Evolutionary conservation across 2,113 vertebrate species (phyloP).

Genomic region (Isichthys henryi): DNA sequence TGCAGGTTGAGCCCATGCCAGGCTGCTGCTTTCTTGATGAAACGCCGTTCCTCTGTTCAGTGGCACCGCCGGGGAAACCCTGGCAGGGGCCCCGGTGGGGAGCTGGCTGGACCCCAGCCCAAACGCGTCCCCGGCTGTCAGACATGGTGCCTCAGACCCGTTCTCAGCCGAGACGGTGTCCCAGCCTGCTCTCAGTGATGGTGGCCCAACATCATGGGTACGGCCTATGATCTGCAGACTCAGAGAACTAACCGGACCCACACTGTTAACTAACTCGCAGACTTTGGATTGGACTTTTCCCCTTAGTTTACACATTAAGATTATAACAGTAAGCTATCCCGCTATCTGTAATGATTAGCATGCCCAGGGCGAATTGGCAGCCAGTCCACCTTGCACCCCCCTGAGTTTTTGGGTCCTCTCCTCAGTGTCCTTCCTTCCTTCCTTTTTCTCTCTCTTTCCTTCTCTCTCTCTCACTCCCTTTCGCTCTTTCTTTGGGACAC

Average conservation of each 20-base stretch:
- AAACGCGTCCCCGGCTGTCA: not conserved
- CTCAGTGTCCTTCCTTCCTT: not conserved
- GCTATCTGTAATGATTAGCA: not conserved
- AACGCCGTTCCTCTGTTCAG: not conserved
- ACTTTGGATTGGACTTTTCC: not conserved
- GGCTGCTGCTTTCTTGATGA: slow-evolving; percentile 1
- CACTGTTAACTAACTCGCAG: not conserved
- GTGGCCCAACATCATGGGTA: not conserved
- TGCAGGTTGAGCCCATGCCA: not conserved
- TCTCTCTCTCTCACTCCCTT: not conserved
- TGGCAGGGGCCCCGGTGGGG: not conserved
- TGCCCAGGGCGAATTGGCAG: not conserved
- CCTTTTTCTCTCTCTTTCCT: not conserved
- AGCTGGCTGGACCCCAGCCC: not conserved
- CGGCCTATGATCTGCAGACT: not conserved
- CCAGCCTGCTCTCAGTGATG: not conserved
- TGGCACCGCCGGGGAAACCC: not conserved
- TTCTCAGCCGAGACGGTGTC: not conserved
- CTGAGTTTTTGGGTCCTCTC: not conserved
- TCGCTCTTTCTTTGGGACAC: not conserved
- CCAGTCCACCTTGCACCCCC: not conserved
- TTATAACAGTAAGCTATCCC: not conserved
- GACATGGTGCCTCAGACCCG: not conserved
- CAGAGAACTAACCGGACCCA: not conserved
- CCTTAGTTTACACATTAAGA: not conserved